These are phyloP conservation scores for Nycticorax nycticorax DNA, from an alignment of 2,113 vertebrate species.

Conservation along the genomic window DNA sequence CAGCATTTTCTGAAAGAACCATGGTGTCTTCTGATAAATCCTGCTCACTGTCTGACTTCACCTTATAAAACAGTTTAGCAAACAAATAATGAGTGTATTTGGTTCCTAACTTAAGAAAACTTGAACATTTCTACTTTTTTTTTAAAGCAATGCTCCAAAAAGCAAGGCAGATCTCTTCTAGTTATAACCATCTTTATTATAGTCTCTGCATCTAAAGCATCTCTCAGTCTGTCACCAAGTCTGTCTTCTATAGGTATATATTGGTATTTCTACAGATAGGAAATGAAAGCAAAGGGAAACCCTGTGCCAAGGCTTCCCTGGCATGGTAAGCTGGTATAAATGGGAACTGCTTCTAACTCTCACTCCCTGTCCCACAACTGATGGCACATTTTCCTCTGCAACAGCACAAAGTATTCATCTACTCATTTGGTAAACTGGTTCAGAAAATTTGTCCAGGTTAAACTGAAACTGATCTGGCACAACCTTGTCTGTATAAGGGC, in stretches of 20 bases:
- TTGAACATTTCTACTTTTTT: not conserved
- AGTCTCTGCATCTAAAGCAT: not conserved
- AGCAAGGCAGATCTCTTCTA: not conserved
- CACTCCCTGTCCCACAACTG: not conserved
- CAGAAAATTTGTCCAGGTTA: not conserved
- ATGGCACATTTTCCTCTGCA: not conserved
- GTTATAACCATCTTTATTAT: not conserved
- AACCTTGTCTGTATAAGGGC: not conserved
- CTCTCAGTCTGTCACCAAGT: not conserved
- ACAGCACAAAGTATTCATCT: not conserved
- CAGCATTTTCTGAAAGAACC: slow-evolving; percentile 62
- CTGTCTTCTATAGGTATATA: not conserved
- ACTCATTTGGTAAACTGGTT: not conserved
- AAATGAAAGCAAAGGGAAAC: not conserved
- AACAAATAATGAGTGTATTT: slow-evolving; percentile 37
- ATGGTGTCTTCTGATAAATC: slow-evolving; percentile 57
- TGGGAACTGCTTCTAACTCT: not conserved
- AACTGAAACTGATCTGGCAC: not conserved
- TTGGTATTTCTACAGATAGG: not conserved
- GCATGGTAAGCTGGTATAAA: not conserved
- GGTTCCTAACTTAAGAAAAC: not conserved
- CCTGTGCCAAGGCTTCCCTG: not conserved
- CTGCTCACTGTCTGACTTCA: slow-evolving; percentile 62
- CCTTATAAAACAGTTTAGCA: slow-evolving; percentile 65
- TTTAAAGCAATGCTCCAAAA: not conserved